Evolutionary conservation across 2,113 vertebrate genomes (phyloP).

Genomic region (Eclectus roratus): DNA sequence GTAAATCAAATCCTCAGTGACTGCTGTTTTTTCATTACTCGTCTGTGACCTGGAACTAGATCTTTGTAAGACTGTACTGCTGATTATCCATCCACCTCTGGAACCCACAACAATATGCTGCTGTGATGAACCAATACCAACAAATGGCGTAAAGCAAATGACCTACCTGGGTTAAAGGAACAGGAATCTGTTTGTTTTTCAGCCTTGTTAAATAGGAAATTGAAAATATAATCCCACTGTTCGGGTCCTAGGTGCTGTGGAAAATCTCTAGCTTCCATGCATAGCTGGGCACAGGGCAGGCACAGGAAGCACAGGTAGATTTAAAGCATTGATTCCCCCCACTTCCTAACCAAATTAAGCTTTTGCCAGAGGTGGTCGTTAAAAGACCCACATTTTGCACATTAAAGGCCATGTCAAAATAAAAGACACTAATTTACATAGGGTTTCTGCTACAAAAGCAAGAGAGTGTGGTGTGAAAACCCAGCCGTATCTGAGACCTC

Average conservation of each 20-base stretch:
- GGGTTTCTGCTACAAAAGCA: neutral
- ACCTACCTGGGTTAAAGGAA: neutral
- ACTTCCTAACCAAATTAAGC: neutral
- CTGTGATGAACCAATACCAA: neutral
- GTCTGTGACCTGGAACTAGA: constrained; percentile 35
- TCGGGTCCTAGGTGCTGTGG: neutral
- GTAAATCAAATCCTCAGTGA: constrained; percentile 34
- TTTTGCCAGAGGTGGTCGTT: constrained; percentile 2
- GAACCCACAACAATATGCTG: neutral
- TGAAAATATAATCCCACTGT: neutral
- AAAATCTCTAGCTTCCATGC: neutral
- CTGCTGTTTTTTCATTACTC: constrained; percentile 40
- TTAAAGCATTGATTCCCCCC: neutral
- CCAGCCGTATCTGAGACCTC: neutral
- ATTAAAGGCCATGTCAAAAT: neutral
- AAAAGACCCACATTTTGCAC: neutral
- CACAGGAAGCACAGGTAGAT: constrained; percentile 11
- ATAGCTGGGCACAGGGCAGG: neutral
- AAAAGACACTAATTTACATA: neutral
- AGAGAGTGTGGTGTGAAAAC: neutral
- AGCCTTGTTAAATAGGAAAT: neutral
- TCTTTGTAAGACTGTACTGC: neutral
- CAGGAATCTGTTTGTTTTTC: neutral
- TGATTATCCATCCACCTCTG: neutral
- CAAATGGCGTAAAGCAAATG: neutral